Conservation (phyloP, 2,888 invertebrate species). For the Patella caerulea region DNA sequence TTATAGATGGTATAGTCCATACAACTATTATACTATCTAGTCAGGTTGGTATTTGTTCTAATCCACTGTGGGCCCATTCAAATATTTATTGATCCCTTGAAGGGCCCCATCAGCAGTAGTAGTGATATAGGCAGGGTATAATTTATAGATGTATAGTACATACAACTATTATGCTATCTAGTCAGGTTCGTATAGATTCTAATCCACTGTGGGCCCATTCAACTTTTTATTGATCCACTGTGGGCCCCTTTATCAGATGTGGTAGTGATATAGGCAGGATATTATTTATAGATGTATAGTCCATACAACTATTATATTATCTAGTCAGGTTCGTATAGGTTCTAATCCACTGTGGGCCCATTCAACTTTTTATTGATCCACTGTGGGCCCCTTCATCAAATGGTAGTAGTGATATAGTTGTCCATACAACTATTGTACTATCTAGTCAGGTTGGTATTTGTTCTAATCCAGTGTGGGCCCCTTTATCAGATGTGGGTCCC, state of each 20-base stretch:
- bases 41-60: not conserved
- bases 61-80: too few relatives aligned
- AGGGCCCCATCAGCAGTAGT: slow-evolving; percentile 50
- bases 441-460: not conserved
- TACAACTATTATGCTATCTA: slow-evolving; percentile 64
- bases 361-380: too few relatives aligned
- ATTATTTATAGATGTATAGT: slow-evolving; percentile 76
- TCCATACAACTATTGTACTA: slow-evolving; percentile 71
- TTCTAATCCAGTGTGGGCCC: too few relatives aligned
- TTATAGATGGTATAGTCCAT: slow-evolving; percentile 76
- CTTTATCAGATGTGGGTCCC: too few relatives aligned
- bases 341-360: too few relatives aligned
- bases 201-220: too few relatives aligned
- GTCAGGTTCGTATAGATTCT: not conserved
- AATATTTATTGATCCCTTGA: too few relatives aligned
- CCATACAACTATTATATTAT: slow-evolving; percentile 70
- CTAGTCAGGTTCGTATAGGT: not conserved
- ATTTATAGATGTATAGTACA: slow-evolving; percentile 76
- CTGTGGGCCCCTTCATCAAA: slow-evolving; percentile 72
- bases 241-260: too few relatives aligned
- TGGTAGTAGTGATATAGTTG: slow-evolving; percentile 76
- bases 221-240: too few relatives aligned
- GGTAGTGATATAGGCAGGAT: slow-evolving; percentile 77
- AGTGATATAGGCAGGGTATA: slow-evolving; percentile 78
- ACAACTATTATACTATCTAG: slow-evolving; percentile 63